These are phyloP conservation scores for Notothenia rossii DNA, from an alignment of 2,113 vertebrate genomes.

Conservation along the genomic window DNA sequence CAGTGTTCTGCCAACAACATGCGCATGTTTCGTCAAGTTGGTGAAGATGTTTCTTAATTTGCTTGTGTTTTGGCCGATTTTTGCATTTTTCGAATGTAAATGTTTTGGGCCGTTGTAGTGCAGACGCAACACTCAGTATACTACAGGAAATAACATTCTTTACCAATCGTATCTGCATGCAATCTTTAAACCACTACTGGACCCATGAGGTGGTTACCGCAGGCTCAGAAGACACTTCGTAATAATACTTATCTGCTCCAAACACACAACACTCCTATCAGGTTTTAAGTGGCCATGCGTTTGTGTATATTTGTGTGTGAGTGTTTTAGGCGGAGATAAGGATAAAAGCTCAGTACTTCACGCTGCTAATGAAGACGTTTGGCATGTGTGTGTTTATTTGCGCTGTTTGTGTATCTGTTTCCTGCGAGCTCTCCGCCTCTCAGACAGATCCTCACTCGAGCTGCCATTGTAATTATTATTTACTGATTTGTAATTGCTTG, in stretches of 20 bases:
- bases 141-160: not conserved
- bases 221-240: not conserved
- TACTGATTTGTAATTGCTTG: conserved; percentile 74
- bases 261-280: not conserved
- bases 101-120: too few species aligned
- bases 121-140: too few species aligned
- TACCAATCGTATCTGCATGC: not conserved
- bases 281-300: not conserved
- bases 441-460: conserved; percentile 38
- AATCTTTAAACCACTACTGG: not conserved
- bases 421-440: conserved; percentile 29
- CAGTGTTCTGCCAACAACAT: too few species aligned
- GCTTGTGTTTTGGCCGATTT: too few species aligned
- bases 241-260: not conserved
- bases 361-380: conserved; percentile 15
- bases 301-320: not conserved
- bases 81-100: too few species aligned
- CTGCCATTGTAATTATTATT: conserved; percentile 68
- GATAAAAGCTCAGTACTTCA: not conserved
- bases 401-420: conserved; percentile 15
- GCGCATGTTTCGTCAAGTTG: too few species aligned
- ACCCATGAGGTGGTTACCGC: not conserved
- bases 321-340: not conserved
- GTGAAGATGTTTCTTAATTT: too few species aligned
- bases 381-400: not conserved